These are phyloP conservation scores for Phrynocephalus versicolor DNA, from an alignment of 2,113 vertebrate genomes.

Conservation along the genomic window DNA sequence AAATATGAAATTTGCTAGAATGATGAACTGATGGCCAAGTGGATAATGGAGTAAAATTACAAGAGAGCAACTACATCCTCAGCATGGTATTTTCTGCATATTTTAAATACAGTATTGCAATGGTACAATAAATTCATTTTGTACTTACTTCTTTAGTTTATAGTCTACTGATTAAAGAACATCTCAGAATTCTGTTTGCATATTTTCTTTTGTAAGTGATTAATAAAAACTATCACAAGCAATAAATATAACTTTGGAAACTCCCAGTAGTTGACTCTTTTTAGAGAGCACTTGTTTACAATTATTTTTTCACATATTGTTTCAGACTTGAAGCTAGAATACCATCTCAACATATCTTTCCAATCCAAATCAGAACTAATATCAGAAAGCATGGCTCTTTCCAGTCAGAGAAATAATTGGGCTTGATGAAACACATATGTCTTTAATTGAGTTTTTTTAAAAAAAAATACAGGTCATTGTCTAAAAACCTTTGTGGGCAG, in stretches of 20 bases:
- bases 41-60: not conserved
- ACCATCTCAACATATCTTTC: rapidly evolving
- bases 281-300: not conserved
- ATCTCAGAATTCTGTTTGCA: not conserved
- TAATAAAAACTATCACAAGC: constrained; percentile 1
- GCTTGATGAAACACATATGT: no score
- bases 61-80: not conserved
- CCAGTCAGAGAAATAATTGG: no score
- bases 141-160: not conserved
- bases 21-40: not conserved
- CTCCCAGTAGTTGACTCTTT: not conserved
- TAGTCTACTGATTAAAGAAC: constrained; percentile 1
- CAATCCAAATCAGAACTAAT: not conserved
- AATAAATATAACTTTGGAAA: constrained; percentile 18
- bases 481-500: no score
- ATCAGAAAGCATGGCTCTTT: no score
- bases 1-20: constrained; percentile 14
- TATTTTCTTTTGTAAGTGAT: not conserved
- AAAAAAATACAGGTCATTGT: no score
- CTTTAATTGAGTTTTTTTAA: no score
- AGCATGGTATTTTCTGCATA: not conserved
- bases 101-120: constrained; percentile 25
- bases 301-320: not conserved
- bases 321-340: not conserved
- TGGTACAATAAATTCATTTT: constrained; percentile 21